These are phyloP conservation scores for Oceanites oceanicus DNA, from an alignment of 2,113 vertebrate genomes.

Conservation along the genomic window DNA sequence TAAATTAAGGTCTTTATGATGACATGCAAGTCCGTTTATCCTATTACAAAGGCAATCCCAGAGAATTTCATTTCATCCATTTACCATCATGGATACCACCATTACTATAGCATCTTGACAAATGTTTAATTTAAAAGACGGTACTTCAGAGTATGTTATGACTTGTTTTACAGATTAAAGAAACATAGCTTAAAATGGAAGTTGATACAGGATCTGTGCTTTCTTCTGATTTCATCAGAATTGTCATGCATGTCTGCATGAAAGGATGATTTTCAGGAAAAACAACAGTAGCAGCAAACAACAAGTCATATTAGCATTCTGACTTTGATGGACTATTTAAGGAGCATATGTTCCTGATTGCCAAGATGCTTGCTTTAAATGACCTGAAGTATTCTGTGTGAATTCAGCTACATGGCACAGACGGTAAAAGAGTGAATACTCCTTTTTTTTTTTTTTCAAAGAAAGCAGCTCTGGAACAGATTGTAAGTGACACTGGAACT, in stretches of 20 bases:
- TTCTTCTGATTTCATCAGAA: conserved; percentile 4
- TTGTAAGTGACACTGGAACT: background rate
- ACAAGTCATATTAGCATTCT: background rate
- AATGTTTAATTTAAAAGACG: conserved; percentile 17
- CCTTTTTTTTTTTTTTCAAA: background rate
- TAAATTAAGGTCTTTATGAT: background rate
- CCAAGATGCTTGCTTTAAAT: background rate
- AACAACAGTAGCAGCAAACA: background rate
- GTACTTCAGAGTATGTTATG: background rate
- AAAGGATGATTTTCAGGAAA: conserved; percentile 12
- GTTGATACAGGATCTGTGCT: background rate
- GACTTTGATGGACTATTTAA: conserved; percentile 24
- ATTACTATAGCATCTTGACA: background rate
- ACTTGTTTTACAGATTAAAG: conserved; percentile 6
- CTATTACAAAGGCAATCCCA: background rate
- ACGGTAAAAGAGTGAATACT: background rate
- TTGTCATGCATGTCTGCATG: background rate
- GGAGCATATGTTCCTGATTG: background rate
- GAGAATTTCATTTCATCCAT: background rate
- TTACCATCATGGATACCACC: background rate
- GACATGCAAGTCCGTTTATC: background rate
- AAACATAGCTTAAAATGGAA: background rate
- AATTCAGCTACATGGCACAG: background rate
- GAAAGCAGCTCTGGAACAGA: background rate
- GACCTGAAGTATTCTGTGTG: background rate